Conservation (phyloP, 2,797 vertebrate species). For the Vespertilio murinus region DNA sequence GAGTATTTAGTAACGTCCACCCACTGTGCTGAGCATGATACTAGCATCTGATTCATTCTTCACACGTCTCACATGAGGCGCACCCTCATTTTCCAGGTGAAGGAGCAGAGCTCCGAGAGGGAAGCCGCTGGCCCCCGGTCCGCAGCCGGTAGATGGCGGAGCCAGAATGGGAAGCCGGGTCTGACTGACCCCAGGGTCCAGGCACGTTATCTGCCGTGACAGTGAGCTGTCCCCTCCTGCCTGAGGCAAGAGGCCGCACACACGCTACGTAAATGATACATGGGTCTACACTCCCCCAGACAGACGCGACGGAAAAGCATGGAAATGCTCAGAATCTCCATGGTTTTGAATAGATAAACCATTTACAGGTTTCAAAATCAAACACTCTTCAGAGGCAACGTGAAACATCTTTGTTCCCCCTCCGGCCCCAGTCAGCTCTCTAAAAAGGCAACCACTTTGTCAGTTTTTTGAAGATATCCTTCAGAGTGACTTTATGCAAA, state of each 20-base stretch:
- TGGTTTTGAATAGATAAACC: conserved; percentile 14
- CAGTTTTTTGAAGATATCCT: neutral
- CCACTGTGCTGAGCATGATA: neutral
- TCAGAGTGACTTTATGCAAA: neutral
- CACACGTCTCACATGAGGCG: neutral
- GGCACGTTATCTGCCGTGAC: neutral
- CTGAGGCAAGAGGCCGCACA: neutral
- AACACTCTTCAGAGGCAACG: neutral
- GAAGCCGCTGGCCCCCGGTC: neutral
- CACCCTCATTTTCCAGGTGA: neutral
- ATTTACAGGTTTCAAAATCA: conserved; percentile 13
- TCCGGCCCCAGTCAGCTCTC: neutral
- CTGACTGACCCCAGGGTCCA: neutral
- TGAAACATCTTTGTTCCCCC: neutral
- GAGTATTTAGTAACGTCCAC: neutral
- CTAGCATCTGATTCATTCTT: neutral
- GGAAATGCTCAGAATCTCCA: neutral
- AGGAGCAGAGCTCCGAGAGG: neutral
- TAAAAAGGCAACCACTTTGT: neutral
- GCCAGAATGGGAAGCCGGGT: neutral
- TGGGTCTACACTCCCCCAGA: neutral
- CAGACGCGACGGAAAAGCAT: neutral
- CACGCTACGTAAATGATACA: neutral
- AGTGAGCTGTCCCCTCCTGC: neutral
- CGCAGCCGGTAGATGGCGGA: neutral